Conservation (phyloP, 2,113 vertebrate species). For the Emydura subglobosa region DNA sequence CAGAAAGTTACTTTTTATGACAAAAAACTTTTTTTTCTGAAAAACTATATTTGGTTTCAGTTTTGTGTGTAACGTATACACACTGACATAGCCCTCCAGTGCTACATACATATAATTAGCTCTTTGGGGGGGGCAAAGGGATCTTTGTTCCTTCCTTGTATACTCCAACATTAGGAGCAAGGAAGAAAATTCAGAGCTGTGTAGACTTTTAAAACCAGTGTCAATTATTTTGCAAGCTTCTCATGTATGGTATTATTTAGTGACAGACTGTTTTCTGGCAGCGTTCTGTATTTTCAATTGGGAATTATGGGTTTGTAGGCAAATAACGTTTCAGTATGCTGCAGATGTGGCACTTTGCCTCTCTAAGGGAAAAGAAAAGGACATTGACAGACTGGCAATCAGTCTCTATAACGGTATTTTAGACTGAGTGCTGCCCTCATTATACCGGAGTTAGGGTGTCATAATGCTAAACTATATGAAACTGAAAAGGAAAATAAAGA, state of each 20-base stretch:
- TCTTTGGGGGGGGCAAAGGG: neutral
- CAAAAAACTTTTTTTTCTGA: neutral
- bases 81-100: neutral
- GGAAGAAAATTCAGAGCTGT: neutral
- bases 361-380: constrained; percentile 71
- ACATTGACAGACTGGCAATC: constrained; percentile 75
- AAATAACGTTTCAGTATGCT: constrained; percentile 79
- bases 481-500: constrained; percentile 32
- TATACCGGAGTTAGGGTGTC: constrained; percentile 69
- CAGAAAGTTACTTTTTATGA: neutral
- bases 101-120: neutral
- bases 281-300: constrained; percentile 73
- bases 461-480: constrained; percentile 36
- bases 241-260: constrained; percentile 70
- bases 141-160: neutral
- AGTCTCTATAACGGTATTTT: constrained; percentile 76
- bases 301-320: constrained; percentile 76
- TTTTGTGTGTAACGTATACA: neutral
- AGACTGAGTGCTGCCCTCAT: constrained; percentile 76
- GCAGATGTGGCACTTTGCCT: constrained; percentile 79
- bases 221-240: constrained; percentile 73
- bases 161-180: neutral
- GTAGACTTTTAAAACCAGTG: constrained; percentile 47
- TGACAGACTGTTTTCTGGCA: constrained; percentile 76
- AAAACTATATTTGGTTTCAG: neutral